Conservation (phyloP, 37 sponge, comb jelly and placozoan species). For the Hexactinellida sp. region DNA sequence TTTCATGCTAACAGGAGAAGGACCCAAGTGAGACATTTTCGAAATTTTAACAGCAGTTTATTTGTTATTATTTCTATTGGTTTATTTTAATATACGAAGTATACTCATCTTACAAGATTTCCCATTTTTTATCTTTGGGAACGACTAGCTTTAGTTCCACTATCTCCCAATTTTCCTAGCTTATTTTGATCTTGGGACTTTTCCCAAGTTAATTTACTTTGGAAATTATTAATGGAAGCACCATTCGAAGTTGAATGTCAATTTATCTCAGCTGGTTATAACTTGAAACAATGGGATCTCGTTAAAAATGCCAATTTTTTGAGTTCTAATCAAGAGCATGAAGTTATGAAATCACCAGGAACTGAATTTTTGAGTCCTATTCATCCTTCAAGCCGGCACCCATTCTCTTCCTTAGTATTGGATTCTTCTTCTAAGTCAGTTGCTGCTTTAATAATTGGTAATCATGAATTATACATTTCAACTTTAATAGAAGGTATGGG, state of each 20-base stretch:
- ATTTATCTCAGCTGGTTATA: background rate
- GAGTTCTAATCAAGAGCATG: background rate
- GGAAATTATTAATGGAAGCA: background rate
- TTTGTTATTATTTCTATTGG: too few species aligned
- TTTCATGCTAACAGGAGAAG: too few species aligned
- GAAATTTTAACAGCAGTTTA: too few species aligned
- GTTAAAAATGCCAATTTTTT: background rate
- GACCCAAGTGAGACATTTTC: too few species aligned
- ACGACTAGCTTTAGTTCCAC: too few species aligned
- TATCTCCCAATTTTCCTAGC: too few species aligned
- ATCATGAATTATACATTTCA: background rate
- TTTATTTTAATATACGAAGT: too few species aligned
- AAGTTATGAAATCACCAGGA: background rate
- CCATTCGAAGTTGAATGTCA: background rate
- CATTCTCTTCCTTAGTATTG: background rate
- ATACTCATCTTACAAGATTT: too few species aligned
- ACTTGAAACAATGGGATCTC: background rate
- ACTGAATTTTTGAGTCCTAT: background rate
- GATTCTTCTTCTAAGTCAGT: background rate
- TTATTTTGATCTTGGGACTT: too few species aligned
- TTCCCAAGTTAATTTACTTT: too few species aligned
- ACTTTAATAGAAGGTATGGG: slow-evolving; percentile 12
- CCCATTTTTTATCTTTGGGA: too few species aligned
- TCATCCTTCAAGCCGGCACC: background rate
- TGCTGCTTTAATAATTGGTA: background rate